Evolutionary conservation across 2,888 invertebrate species (phyloP), one percentile per base, ranked within the genome.

Genomic region (Melanostoma mellinum): DNA sequence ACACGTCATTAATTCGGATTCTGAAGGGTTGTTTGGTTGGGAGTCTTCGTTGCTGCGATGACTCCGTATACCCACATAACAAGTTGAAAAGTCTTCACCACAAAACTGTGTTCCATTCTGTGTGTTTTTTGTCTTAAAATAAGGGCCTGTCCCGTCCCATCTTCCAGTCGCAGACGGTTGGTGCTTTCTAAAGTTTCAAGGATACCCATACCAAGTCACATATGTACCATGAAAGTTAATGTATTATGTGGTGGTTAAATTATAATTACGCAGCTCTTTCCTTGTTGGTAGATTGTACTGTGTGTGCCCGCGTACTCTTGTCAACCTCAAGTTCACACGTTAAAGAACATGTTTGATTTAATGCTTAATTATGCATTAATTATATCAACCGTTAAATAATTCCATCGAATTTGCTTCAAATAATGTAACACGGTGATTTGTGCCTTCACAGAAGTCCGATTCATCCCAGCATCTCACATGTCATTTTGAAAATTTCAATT

Each of bases 201-300:
- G 71, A 73, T 36, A 69, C 73, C 48, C 20, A 20, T 20, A 20
- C 20, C 20, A 20, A 38, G 65, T 67, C 84, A 84, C 84, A 84
- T 69, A 78, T 79, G 84, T 75, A 84, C 79, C 84, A 79, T 84
- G 84, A 84, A 84, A 79, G 74, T 74, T 79, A 84, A 84, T 79
- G 79, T 84, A 84, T 84, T 74, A 78, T 74, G 20, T 20, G 58
- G 65, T 46, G 82, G 82, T 73, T 84, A 79, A 79, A 79, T 79
- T 79, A 79, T 84, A 84, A 84, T 79, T 61, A 75, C 74, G 52
- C 36, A 61, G 71, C 60, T 55, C 69, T 67, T 79, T 75, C 56
- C 71, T 61, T 20, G 20, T 1, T 0, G 20, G 20, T 20, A 1
- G 20, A 20, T 20, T 20, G 20, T 20, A 20, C 20, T 20, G 20